phyloP scores from a whole-genome alignment of 2,888 invertebrate genomes.

The Pandemis heparana region DNA sequence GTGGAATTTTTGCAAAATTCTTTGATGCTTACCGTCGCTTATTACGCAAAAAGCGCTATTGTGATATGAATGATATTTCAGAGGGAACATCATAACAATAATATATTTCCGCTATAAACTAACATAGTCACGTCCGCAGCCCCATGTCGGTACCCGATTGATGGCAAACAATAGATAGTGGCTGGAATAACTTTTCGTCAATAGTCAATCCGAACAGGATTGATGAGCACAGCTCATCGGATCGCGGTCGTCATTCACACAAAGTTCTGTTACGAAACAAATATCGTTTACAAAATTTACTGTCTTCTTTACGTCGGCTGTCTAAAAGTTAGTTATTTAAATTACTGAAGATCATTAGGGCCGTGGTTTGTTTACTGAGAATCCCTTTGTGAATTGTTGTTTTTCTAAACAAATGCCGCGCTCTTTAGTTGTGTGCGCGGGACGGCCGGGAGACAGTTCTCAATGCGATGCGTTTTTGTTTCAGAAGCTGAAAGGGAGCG shows the following conservation, averaged over 20 bases:
- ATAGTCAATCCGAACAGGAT: conserved; percentile 21
- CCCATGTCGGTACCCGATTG: conserved; percentile 29
- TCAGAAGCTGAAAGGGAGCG: conserved; percentile 46
- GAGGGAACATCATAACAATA: conserved; percentile 57
- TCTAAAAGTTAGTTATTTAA: conserved; percentile 1
- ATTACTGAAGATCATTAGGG: conserved; percentile 6
- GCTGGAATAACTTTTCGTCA: conserved; percentile 32
- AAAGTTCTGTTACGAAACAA: conserved; percentile 7
- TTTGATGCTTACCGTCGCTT: conserved; percentile 63
- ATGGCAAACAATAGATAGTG: conserved; percentile 52
- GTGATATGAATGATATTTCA: conserved; percentile 65
- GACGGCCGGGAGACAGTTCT: conserved; percentile 22
- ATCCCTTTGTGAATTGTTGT: conserved; percentile 7
- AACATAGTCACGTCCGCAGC: conserved; percentile 68
- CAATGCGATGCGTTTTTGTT: conserved; percentile 46
- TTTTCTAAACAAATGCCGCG: conserved; percentile 2
- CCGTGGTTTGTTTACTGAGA: conserved; percentile 1
- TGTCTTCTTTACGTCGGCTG: conserved; percentile 5
- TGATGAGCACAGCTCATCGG: conserved; percentile 35
- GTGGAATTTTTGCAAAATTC: conserved; percentile 66
- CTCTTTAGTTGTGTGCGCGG: neutral
- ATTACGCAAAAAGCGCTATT: conserved; percentile 64
- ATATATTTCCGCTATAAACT: conserved; percentile 60
- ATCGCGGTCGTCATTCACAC: conserved; percentile 18
- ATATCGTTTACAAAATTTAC: conserved; percentile 3